These are phyloP conservation scores for Umimayanthus chanpuru DNA, from an alignment of 92 coral and sea anemone genomes.

Conservation along the genomic window DNA sequence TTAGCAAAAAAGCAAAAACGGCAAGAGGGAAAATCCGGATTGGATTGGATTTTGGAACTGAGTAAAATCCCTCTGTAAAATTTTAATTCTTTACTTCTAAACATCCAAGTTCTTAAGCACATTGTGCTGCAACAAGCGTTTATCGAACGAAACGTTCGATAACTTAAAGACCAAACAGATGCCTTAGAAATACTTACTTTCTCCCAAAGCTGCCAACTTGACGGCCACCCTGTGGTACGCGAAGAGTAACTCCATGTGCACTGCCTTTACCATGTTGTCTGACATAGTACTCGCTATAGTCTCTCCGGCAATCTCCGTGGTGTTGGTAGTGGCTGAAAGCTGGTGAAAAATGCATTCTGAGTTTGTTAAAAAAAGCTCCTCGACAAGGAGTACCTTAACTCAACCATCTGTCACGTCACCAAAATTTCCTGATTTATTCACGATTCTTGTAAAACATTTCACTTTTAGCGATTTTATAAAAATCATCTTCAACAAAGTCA, in stretches of 20 bases:
- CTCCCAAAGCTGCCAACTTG: conserved; percentile 66
- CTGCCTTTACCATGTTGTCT: conserved; percentile 67
- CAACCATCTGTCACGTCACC: neutral
- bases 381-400: neutral
- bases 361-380: neutral
- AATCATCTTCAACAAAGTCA: no score
- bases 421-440: no score
- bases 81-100: neutral
- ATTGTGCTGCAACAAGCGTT: no score
- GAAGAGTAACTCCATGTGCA: conserved; percentile 91
- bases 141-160: neutral
- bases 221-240: conserved; percentile 80
- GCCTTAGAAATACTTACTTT: conserved; percentile 48
- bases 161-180: no score
- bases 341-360: neutral
- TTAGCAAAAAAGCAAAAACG: no score
- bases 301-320: conserved; percentile 12
- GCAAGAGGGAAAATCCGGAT: no score
- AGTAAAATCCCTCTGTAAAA: neutral
- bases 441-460: no score
- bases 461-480: no score
- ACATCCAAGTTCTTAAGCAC: no score
- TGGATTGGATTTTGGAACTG: no score
- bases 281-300: neutral
- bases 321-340: neutral